Conservation (phyloP, 2,113 vertebrate species). For the Eonycteris spelaea region DNA sequence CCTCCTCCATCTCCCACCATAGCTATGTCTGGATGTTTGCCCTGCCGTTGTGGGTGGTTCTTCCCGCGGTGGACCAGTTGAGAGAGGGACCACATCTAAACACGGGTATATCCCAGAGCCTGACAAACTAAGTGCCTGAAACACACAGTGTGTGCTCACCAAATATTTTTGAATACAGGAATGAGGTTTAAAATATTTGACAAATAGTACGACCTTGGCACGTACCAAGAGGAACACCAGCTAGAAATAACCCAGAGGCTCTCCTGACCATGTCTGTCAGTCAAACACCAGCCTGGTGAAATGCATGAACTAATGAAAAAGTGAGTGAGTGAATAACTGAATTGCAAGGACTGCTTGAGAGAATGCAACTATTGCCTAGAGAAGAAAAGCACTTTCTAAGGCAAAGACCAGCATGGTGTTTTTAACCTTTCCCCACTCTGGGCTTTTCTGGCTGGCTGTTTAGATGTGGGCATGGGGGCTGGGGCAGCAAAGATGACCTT, state of each 20-base stretch:
- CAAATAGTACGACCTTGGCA: neutral
- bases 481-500: neutral
- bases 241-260: neutral
- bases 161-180: neutral
- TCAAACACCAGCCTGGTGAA: neutral
- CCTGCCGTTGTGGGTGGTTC: rapidly evolving
- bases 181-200: neutral
- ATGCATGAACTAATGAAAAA: neutral
- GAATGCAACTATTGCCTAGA: neutral
- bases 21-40: neutral
- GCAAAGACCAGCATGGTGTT: neutral
- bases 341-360: neutral
- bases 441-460: conserved; percentile 15
- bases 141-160: neutral
- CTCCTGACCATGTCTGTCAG: too few species aligned
- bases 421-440: neutral
- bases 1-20: neutral
- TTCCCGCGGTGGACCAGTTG: neutral
- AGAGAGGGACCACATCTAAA: neutral
- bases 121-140: neutral
- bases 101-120: neutral
- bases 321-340: neutral
- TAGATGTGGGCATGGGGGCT: neutral
- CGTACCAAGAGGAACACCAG: neutral
- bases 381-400: neutral